phyloP scores from a whole-genome alignment of 2,797 vertebrate species.

The Etheostoma perlongum region DNA sequence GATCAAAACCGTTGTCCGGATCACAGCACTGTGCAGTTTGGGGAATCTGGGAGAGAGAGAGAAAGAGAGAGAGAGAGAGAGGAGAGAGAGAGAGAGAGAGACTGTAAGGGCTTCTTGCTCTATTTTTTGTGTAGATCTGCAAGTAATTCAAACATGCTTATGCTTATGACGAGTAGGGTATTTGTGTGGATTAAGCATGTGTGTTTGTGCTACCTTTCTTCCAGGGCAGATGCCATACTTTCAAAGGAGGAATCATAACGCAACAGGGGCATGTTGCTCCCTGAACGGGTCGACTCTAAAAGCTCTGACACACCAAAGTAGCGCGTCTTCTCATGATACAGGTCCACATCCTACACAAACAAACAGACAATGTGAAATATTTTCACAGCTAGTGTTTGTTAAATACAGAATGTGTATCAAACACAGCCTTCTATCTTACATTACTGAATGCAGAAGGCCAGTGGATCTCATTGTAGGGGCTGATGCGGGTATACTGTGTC shows the following conservation, averaged over 20 bases:
- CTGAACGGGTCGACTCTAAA: slow-evolving; percentile 92
- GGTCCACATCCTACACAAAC: slow-evolving; percentile 88
- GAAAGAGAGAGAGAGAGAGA: neutral
- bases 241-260: slow-evolving; percentile 97
- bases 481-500: slow-evolving; percentile 95
- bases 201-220: slow-evolving; percentile 88
- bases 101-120: neutral
- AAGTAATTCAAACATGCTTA: neutral
- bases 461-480: slow-evolving; percentile 99
- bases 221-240: slow-evolving; percentile 93
- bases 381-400: neutral
- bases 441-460: slow-evolving; percentile 94
- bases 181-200: slow-evolving; percentile 16
- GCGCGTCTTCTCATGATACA: slow-evolving; percentile 93
- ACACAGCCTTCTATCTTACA: slow-evolving; percentile 76
- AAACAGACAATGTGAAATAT: slow-evolving; percentile 15
- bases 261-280: slow-evolving; percentile 92
- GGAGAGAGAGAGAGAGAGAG: neutral
- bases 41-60: slow-evolving; percentile 87
- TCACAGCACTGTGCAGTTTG: slow-evolving; percentile 95
- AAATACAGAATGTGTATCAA: neutral
- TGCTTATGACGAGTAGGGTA: neutral
- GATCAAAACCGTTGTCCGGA: slow-evolving; percentile 94
- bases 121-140: neutral
- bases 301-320: slow-evolving; percentile 97